Evolutionary conservation across 2,113 vertebrate genomes (phyloP).

Genomic region (Anthoscopus minutus): DNA sequence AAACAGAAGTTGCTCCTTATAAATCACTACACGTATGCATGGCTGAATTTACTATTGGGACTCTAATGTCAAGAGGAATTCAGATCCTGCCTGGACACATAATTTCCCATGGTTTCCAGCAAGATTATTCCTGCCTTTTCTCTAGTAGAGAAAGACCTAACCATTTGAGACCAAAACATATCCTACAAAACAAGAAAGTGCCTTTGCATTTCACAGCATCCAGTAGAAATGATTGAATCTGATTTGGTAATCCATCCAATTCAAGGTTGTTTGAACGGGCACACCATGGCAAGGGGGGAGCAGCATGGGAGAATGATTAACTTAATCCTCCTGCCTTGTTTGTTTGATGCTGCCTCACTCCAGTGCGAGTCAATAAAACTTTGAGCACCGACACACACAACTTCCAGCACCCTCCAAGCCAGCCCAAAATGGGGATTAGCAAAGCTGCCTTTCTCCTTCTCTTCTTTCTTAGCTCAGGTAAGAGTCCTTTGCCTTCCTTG

Average conservation of each 20-base stretch:
- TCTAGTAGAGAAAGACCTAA: background rate
- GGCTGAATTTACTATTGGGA: background rate
- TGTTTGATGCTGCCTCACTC: slow-evolving; percentile 45
- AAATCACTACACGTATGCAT: background rate
- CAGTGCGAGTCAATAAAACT: slow-evolving; percentile 51
- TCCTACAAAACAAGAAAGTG: background rate
- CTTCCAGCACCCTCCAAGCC: background rate
- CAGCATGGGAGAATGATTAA: slow-evolving; percentile 70
- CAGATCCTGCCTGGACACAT: background rate
- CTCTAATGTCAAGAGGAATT: background rate
- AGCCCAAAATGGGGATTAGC: slow-evolving; percentile 61
- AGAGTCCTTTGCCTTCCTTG: slow-evolving; percentile 38
- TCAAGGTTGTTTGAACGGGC: slow-evolving; percentile 64
- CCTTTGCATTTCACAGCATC: slow-evolving; percentile 22
- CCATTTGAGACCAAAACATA: background rate
- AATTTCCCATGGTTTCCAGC: background rate
- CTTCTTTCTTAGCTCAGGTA: slow-evolving; percentile 70
- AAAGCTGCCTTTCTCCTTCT: slow-evolving; percentile 61
- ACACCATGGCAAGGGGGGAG: background rate
- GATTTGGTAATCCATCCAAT: slow-evolving; percentile 59
- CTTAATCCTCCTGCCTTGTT: slow-evolving; percentile 19
- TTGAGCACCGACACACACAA: background rate
- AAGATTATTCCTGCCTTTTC: background rate
- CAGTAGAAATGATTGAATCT: background rate
- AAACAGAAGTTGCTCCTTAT: background rate